Percentiles rank a stretch among this genome's conserved stretches.
phyloP scores from a whole-genome alignment of 1,140 invertebrate species.

The Eulimnadia texana region DNA sequence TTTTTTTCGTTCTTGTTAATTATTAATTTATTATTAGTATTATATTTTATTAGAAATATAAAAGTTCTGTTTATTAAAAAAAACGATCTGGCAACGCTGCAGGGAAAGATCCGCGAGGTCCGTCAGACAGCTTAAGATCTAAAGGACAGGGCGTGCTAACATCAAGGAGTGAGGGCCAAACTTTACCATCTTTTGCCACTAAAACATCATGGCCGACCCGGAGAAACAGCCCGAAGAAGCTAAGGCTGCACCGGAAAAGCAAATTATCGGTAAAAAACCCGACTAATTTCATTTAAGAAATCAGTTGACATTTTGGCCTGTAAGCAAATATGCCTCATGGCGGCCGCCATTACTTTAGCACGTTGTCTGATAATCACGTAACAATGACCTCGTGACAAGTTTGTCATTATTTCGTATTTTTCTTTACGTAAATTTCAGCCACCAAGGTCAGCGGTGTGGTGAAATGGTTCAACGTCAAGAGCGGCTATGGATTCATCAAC shows the following conservation, averaged over 20 bases:
- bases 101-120: neutral
- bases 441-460: constrained; percentile 82
- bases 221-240: constrained; percentile 52
- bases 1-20: too few relatives aligned
- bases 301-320: too few relatives aligned
- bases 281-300: too few relatives aligned
- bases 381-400: too few relatives aligned
- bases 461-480: constrained; percentile 99
- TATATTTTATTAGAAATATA: too few relatives aligned
- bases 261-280: constrained; percentile 52
- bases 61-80: too few relatives aligned
- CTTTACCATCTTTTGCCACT: constrained; percentile 22
- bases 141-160: constrained; percentile 11
- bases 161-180: constrained; percentile 7
- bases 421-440: constrained; percentile 50
- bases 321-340: too few relatives aligned
- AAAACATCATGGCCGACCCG: constrained; percentile 57
- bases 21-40: too few relatives aligned
- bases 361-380: too few relatives aligned
- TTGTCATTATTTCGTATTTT: constrained; percentile 19
- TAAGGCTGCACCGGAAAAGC: constrained; percentile 41
- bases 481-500: constrained; percentile 99
- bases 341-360: constrained; percentile 6
- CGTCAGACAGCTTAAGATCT: neutral
- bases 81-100: neutral